Evolutionary conservation across 37 sponge, comb jelly and placozoan species (phyloP).

Genomic region (Crambe crambe): DNA sequence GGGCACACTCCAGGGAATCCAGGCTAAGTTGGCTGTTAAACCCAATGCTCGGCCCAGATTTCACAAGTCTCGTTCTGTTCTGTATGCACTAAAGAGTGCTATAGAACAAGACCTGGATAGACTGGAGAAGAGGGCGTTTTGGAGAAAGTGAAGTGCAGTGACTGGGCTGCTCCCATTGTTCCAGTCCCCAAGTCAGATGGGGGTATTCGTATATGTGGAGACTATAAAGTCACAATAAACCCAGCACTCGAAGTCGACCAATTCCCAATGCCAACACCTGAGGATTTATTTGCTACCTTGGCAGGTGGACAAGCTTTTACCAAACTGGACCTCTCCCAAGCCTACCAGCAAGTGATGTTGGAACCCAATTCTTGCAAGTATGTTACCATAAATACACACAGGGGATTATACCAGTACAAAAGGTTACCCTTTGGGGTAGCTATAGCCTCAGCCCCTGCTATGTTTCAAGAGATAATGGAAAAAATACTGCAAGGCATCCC

Average conservation of each 20-base stretch:
- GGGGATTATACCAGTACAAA: too few species aligned
- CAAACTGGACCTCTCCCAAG: too few species aligned
- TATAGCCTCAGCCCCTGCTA: constrained; percentile 5
- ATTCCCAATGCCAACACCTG: background rate
- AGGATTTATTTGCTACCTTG: too few species aligned
- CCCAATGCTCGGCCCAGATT: background rate
- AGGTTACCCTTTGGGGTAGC: constrained; percentile 3
- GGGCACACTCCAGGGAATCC: too few species aligned
- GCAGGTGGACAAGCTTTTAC: too few species aligned
- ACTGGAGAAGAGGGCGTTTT: background rate
- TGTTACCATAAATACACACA: constrained; percentile 8
- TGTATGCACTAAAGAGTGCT: background rate
- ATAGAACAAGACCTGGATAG: background rate
- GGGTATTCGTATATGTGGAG: background rate
- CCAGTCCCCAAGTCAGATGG: background rate
- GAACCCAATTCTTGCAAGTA: background rate
- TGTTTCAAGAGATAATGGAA: background rate
- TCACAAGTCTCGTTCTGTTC: background rate
- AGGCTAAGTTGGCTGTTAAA: background rate
- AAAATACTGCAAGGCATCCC: background rate
- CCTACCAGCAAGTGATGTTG: background rate
- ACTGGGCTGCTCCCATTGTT: constrained; percentile 8
- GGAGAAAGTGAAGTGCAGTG: constrained; percentile 4
- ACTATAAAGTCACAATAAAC: background rate
- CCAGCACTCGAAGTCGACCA: background rate